Evolutionary conservation across 2,888 invertebrate genomes (phyloP), one percentile per base, ranked within the genome.

Genomic region (Pseudanteris insignis): DNA sequence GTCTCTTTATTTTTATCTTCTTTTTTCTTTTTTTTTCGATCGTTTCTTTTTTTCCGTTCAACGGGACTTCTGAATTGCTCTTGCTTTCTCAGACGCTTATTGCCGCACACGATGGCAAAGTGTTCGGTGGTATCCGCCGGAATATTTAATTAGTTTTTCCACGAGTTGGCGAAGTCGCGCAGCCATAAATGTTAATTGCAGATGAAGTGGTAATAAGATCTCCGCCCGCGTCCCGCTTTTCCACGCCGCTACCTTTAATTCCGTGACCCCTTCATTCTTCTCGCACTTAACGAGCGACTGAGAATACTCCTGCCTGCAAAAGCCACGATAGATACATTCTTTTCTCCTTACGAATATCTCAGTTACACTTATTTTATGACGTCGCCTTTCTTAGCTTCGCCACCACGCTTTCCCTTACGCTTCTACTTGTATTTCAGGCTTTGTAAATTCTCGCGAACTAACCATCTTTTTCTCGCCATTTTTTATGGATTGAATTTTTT

Each of bases 131-230:
- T 60, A 59, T 60, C 61, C 67, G 67, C 57, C 59, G 65, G 78
- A 78, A 79, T 79, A 79, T 79, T 80, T 80, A 80, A 80, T 80
- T 80, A 79, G 78, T 78, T 79, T 79, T 79, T 78, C 76, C 75
- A 75, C 66, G 67, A 66, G 67, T 46, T 48, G 51, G 67, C 65
- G 46, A 44, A 60, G 66, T 66, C 67, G 64, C 66, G 70, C 68
- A 70, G 75, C 75, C 74, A 80, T 79, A 79, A 79, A 80, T 80
- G 79, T 79, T 79, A 80, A 80, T 80, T 79, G 79, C 78, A 75
- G 75, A 80, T 80, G 79, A 80, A 80, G 78, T 78, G 78, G 78
- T 79, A 77, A 76, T 78, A 79, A 78, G 77, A 72, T 70, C 67
- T 66, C 65, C 47, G 26, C 50, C 41, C 37, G 40, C 57, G 47